phyloP scores from a whole-genome alignment of 2,113 vertebrate species.

The Oreocharis arfaki region DNA sequence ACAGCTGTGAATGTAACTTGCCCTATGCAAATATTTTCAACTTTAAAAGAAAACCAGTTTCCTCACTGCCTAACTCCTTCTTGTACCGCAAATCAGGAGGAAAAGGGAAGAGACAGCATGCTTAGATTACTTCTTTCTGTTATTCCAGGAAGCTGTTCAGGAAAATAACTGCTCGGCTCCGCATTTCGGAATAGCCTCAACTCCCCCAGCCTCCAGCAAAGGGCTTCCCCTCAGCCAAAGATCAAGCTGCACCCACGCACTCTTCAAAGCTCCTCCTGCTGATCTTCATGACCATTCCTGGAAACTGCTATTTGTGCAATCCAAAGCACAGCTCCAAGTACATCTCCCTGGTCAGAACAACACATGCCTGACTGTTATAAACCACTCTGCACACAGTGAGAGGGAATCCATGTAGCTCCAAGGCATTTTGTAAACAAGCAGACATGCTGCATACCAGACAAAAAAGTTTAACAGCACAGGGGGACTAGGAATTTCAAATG shows the following conservation, averaged over 20 bases:
- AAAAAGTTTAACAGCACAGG: background rate
- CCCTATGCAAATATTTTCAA: background rate
- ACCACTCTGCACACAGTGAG: background rate
- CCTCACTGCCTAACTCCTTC: background rate
- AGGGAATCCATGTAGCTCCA: background rate
- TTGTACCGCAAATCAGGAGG: slow-evolving; percentile 18
- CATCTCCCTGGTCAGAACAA: background rate
- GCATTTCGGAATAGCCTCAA: background rate
- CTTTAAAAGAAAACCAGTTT: background rate
- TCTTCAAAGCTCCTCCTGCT: background rate
- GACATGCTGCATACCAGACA: background rate
- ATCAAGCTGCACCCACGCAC: background rate
- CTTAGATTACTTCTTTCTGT: background rate
- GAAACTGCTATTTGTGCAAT: background rate
- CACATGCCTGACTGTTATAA: background rate
- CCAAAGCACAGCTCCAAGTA: background rate
- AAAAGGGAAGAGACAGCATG: background rate
- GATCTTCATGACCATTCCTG: slow-evolving; percentile 35
- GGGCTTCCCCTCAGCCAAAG: background rate
- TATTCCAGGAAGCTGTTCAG: background rate
- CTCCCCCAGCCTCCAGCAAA: background rate
- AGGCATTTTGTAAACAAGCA: slow-evolving; percentile 13
- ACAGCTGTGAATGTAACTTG: background rate
- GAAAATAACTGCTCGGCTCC: background rate
- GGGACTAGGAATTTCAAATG: background rate